Percentiles rank a stretch among this genome's conserved stretches.
phyloP scores from a whole-genome alignment of 23 tunicate genomes.

The Ascidia mentula region DNA sequence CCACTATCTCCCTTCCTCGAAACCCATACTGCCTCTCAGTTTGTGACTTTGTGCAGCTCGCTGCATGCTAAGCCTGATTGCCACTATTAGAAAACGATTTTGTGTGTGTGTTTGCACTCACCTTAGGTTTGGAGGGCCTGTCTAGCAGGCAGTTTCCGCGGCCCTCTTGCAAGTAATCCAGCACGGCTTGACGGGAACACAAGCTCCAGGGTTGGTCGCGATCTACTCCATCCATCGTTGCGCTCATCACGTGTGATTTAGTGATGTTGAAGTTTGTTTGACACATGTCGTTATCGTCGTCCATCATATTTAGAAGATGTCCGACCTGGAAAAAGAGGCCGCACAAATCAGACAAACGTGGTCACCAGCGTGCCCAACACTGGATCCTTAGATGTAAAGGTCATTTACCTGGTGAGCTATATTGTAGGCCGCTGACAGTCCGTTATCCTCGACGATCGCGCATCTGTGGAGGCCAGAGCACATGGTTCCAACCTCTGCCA shows the following conservation, averaged over 20 bases:
- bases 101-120: no score
- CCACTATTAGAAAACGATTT: no score
- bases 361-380: not conserved
- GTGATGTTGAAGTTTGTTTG: constrained; percentile 54
- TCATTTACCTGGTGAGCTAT: constrained; percentile 88
- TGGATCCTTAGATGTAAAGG: not conserved
- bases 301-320: constrained; percentile 86
- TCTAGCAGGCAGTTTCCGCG: constrained; percentile 73
- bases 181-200: constrained; percentile 77
- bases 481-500: constrained; percentile 95
- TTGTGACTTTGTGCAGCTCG: not conserved
- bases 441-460: constrained; percentile 91
- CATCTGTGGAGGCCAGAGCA: constrained; percentile 84
- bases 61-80: not conserved
- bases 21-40: not conserved
- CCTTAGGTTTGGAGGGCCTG: constrained; percentile 77
- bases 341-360: not conserved
- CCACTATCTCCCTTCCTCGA: not conserved
- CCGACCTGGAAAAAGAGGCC: constrained; percentile 61
- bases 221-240: constrained; percentile 69
- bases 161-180: constrained; percentile 62
- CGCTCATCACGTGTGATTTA: constrained; percentile 77
- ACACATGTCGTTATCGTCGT: constrained; percentile 81
- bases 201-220: constrained; percentile 83
- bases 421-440: constrained; percentile 79